These are phyloP conservation scores for Teleiodes luculella DNA, from an alignment of 2,888 invertebrate genomes.

Conservation along the genomic window DNA sequence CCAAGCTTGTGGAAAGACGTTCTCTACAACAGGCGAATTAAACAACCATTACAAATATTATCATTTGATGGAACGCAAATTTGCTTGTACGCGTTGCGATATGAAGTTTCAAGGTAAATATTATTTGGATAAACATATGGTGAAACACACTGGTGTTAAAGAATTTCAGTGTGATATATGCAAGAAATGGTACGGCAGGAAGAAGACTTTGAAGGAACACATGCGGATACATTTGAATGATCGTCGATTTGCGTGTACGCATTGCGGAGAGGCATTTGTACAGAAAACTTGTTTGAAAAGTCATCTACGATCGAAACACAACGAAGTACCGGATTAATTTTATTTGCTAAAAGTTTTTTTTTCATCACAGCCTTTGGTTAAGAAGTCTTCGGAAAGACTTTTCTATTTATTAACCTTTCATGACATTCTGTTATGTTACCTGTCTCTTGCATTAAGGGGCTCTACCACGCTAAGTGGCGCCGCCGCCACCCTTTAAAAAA, in stretches of 20 bases:
- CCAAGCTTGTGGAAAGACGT: conserved; percentile 38
- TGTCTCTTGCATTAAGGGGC: no score
- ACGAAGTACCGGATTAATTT: conserved; percentile 11
- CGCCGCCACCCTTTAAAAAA: no score
- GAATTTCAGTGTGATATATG: conserved; percentile 53
- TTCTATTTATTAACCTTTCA: no score
- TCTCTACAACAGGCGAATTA: conserved; percentile 28
- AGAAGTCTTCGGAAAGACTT: no score
- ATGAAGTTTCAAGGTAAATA: conserved; percentile 33
- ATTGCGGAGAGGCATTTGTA: conserved; percentile 27
- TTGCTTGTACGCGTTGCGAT: conserved; percentile 34
- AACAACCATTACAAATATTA: conserved; percentile 36
- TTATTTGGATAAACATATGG: conserved; percentile 36
- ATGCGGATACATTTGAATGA: conserved; percentile 36
- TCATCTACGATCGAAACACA: conserved; percentile 29
- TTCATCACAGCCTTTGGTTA: no score
- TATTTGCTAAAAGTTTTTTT: no score
- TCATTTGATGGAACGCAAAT: conserved; percentile 46
- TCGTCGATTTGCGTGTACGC: conserved; percentile 30
- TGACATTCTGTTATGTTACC: no score
- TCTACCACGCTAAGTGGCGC: no score
- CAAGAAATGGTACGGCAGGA: conserved; percentile 34
- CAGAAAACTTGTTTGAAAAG: conserved; percentile 30
- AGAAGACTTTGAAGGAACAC: conserved; percentile 34
- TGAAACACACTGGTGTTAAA: conserved; percentile 34